Evolutionary conservation across 2,888 invertebrate genomes (phyloP), one percentile per base, ranked within the genome.

Genomic region (Lithodes maja): DNA sequence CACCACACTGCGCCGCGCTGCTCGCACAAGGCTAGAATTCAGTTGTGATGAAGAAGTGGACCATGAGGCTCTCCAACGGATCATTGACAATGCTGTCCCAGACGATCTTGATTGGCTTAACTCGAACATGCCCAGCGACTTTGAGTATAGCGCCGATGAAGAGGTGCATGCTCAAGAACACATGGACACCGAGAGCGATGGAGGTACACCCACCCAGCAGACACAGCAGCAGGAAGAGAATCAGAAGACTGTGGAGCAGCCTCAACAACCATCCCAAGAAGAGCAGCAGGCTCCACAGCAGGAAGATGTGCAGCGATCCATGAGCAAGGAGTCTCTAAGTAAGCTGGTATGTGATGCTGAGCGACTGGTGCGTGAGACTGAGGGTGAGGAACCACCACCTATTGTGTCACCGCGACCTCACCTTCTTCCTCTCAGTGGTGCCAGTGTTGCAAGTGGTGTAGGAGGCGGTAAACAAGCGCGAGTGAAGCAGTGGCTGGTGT

Each of bases 321-420:
- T 88, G 52, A 95, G 95, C 92, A 96, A 95, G 93, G 95, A 95
- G 93, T 95, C 96, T 93, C 96, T 97, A 92, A 96, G 96, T 93
- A 95, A 96, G 93, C 94, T 97, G 90, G 97, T 97, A 90, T 96
- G 96, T 92, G 96, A 96, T 93, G 97, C 97, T 17, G 97, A 97
- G 93, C 96, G 96, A 93, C 94, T 97, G 93, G 97, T 97, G 83
- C 95, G 95, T 71, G 89, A 87, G 71, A 75, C 90, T n/a, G 92
- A 91, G 53, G 91, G 87, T 77, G 86, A 85, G 52, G 84, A 87
- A 49, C 87, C 89, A 9, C 83, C 90, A 7, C 87, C 87, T 5
- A 61, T 86, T 49, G 89, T 86, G 68, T 86, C 90, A 53, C 89
- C 87, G n/a, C 79, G 91, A 77, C 80, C 89, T 15, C 82, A 87